Base-by-base conservation (phyloP, 2,888 invertebrate species). In the Cataglyphis cursor region DNA sequence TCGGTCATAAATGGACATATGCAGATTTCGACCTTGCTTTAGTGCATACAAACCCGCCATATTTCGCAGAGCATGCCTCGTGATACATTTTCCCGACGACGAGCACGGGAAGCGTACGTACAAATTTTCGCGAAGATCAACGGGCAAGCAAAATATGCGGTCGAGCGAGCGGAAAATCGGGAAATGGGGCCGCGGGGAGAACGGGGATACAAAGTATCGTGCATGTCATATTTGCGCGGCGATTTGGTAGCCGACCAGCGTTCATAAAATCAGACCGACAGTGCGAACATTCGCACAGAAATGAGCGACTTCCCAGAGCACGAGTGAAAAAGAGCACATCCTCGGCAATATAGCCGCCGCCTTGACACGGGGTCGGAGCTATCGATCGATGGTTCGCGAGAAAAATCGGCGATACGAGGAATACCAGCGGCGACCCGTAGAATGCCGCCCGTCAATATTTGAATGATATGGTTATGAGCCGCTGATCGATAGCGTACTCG, bases 381-480 rank as follows among this genome's bases (percentile, higher is more conserved):
- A 78, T 78, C 76, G 76, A 78, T 78, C 57, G 41, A 28, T 31
- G 68, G 57, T 78, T 57, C 76, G 57, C 68, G 76, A 78, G 57
- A 76, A 78, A 78, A 78, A 78, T 78, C 41, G 76, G 68, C 57
- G 68, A 44, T 78, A 78, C 68, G 57, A 57, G 68, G 68, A 78
- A 78, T 78, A 78, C 68, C 76, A 41, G 76, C 54, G 76, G 76
- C 66, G 41, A 78, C 31, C 76, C 76, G 68, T 78, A 78, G 68
- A 78, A 78, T 68, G 76, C 76, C 44, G 41, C 68, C n/a, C 68
- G 76, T 78, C 76, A 78, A 78, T 78, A 78, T 78, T 78, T 57
- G 76, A 78, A 68, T 68, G 68, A 78, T 78, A 78, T 41, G 41
- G 76, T 68, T 78, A 78, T 21, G 57, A 15, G 76, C 57, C 54